Conservation (phyloP, 2,797 vertebrate species). For the Orestias chungarensis region DNA sequence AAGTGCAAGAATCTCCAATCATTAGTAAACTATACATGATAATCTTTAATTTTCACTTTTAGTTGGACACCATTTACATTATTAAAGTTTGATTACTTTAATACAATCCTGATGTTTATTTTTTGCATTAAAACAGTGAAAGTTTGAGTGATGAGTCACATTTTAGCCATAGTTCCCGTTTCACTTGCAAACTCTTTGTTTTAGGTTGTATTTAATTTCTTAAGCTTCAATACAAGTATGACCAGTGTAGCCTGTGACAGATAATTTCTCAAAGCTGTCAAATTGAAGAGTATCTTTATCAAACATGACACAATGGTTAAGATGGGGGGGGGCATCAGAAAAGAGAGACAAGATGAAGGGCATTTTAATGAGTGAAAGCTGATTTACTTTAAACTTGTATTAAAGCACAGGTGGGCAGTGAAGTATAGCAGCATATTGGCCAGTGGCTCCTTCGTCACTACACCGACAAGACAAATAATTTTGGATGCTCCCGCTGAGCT, state of each 20-base stretch:
- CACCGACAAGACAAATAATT: conserved; percentile 62
- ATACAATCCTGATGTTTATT: neutral
- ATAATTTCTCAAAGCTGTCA: conserved; percentile 3
- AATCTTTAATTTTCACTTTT: neutral
- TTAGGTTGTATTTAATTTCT: conserved; percentile 3
- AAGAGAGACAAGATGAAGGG: conserved; percentile 32
- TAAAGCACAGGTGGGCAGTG: conserved; percentile 65
- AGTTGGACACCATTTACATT: neutral
- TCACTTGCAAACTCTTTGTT: neutral
- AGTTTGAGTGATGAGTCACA: neutral
- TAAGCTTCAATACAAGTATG: neutral
- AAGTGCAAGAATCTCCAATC: neutral
- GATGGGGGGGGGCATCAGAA: conserved; percentile 4
- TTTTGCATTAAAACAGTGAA: neutral
- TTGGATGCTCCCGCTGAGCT: conserved; percentile 59
- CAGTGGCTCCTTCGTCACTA: conserved; percentile 49
- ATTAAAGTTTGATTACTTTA: neutral
- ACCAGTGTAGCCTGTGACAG: conserved; percentile 3
- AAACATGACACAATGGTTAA: conserved; percentile 12
- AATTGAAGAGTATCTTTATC: conserved; percentile 21
- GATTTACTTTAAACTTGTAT: conserved; percentile 40
- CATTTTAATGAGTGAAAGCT: conserved; percentile 28
- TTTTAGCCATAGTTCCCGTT: neutral
- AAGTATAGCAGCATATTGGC: conserved; percentile 65
- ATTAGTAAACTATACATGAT: neutral